These are phyloP conservation scores for Scelioninae gen. 1 DNA, from an alignment of 2,888 invertebrate species.

Conservation along the genomic window DNA sequence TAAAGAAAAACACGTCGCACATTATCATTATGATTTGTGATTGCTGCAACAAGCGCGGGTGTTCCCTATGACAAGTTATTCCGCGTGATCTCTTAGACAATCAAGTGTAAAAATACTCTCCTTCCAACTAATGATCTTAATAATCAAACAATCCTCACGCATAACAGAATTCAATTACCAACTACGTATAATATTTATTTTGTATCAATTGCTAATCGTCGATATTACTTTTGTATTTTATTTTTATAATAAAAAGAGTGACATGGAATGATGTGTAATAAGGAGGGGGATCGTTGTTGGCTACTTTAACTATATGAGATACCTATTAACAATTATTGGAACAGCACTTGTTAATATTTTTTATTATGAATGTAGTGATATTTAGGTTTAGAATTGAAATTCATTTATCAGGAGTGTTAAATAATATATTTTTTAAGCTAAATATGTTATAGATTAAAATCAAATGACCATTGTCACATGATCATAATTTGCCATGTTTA, in stretches of 20 bases:
- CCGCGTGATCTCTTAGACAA: constrained; percentile 47
- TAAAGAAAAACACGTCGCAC: constrained; percentile 35
- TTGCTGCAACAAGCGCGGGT: constrained; percentile 56
- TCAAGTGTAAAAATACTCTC: constrained; percentile 69
- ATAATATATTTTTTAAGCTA: too few species aligned
- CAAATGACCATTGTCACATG: too few species aligned
- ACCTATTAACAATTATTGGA: background rate
- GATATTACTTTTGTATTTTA: constrained; percentile 51
- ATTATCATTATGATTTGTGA: constrained; percentile 34
- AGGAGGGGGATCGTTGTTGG: constrained; percentile 39
- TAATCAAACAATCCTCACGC: constrained; percentile 67
- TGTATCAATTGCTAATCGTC: constrained; percentile 61
- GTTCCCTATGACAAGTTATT: constrained; percentile 61
- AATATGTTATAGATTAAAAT: too few species aligned
- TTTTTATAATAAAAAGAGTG: constrained; percentile 51
- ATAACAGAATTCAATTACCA: constrained; percentile 62
- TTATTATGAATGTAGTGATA: too few species aligned
- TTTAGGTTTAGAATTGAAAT: too few species aligned
- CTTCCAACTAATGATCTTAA: constrained; percentile 63
- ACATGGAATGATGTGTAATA: constrained; percentile 67
- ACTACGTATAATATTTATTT: constrained; percentile 65
- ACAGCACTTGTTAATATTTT: too few species aligned
- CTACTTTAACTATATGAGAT: constrained; percentile 14
- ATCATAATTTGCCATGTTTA: too few species aligned
- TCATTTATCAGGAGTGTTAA: too few species aligned